These are phyloP conservation scores for Orchestes rusci DNA, from an alignment of 2,888 invertebrate genomes.

Conservation along the genomic window DNA sequence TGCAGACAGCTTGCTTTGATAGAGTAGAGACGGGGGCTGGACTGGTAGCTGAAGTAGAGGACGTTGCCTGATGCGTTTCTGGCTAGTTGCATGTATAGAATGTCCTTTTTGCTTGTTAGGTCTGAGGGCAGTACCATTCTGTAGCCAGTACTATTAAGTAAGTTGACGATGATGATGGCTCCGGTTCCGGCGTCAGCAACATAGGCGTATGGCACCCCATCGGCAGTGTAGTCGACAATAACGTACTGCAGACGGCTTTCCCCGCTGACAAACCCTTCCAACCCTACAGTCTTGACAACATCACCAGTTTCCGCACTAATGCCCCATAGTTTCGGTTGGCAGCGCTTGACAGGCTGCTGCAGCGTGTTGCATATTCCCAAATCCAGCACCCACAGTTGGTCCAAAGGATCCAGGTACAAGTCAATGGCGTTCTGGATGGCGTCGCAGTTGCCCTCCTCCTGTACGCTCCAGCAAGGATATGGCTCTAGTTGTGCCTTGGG, in stretches of 20 bases:
- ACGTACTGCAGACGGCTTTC: conserved; percentile 63
- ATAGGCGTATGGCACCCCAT: conserved; percentile 56
- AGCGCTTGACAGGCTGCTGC: conserved; percentile 55
- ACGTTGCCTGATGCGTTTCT: conserved; percentile 52
- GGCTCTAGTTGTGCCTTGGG: conserved; percentile 50
- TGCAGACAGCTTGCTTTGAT: conserved; percentile 57
- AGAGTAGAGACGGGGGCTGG: conserved; percentile 56
- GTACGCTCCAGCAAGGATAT: conserved; percentile 57
- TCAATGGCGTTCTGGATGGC: conserved; percentile 66
- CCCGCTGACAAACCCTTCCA: conserved; percentile 51
- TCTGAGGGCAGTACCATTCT: conserved; percentile 56
- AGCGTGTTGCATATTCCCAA: conserved; percentile 62
- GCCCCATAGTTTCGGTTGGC: conserved; percentile 57
- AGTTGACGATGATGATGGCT: conserved; percentile 61
- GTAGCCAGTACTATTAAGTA: conserved; percentile 54
- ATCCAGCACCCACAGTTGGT: conserved; percentile 66
- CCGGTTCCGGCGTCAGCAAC: conserved; percentile 64
- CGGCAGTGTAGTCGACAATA: conserved; percentile 56
- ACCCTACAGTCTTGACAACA: conserved; percentile 54
- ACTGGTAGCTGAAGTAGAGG: conserved; percentile 57
- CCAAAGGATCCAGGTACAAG: conserved; percentile 53
- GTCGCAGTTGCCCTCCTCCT: conserved; percentile 57
- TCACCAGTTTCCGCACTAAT: conserved; percentile 43
- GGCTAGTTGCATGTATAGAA: conserved; percentile 59
- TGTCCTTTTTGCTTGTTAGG: conserved; percentile 46